Conservation (phyloP, 2,113 vertebrate genomes). For the Sorex fumeus region DNA sequence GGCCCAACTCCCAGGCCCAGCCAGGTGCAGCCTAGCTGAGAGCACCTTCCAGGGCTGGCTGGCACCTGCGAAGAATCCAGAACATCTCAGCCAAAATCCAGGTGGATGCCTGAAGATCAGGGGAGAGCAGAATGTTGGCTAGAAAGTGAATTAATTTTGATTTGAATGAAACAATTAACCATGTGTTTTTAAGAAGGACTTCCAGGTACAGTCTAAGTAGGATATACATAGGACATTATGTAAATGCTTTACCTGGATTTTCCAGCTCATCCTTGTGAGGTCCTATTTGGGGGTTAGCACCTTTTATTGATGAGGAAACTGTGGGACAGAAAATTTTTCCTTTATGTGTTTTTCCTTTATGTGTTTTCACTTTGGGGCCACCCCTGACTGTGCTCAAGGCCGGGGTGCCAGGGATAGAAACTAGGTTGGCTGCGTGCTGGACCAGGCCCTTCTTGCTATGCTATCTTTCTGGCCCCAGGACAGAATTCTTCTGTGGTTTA, state of each 20-base stretch:
- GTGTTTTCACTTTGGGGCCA: too few species aligned
- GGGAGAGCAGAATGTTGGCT: slow-evolving; percentile 14
- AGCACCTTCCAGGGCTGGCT: not conserved
- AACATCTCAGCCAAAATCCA: not conserved
- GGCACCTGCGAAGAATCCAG: slow-evolving; percentile 14
- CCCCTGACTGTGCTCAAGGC: too few species aligned
- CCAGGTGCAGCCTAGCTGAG: slow-evolving; percentile 57
- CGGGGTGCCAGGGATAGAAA: too few species aligned
- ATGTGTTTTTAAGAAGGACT: not conserved
- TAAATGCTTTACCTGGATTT: too few species aligned
- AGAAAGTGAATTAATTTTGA: slow-evolving; percentile 1
- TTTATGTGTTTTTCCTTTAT: too few species aligned
- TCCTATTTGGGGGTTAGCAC: not conserved
- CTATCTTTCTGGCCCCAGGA: too few species aligned
- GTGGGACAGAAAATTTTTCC: slow-evolving; percentile 4
- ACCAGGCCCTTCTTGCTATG: too few species aligned
- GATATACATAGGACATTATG: not conserved
- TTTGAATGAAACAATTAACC: not conserved
- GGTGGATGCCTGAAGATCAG: not conserved
- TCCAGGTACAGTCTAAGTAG: not conserved
- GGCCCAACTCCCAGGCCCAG: not conserved
- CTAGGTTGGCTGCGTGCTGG: too few species aligned
- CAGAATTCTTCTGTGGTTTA: too few species aligned
- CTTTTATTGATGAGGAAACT: not conserved
- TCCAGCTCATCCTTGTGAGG: not conserved